These are phyloP conservation scores for Acrocyrtus sp. DNA, from an alignment of 2,888 invertebrate species.

Conservation along the genomic window DNA sequence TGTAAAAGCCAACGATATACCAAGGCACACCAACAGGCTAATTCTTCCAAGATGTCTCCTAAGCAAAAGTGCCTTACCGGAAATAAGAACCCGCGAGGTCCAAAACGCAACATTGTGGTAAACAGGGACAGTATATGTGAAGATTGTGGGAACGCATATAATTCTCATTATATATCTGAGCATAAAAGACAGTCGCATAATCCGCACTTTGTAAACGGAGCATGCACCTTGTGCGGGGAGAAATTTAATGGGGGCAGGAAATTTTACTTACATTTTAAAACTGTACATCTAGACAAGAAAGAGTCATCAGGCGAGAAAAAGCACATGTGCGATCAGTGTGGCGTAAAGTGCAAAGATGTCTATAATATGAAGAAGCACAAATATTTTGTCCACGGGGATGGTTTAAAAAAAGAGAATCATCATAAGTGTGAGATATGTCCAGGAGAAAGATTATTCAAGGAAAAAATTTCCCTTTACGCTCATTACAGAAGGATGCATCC, in stretches of 20 bases:
- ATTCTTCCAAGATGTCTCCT: too few species aligned
- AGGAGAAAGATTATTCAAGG: conserved; percentile 15
- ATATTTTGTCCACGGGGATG: conserved; percentile 25
- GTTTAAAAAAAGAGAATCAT: conserved; percentile 11
- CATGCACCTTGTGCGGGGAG: neutral
- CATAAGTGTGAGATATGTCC: conserved; percentile 14
- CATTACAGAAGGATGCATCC: conserved; percentile 19
- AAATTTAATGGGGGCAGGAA: too few species aligned
- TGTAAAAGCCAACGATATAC: too few species aligned
- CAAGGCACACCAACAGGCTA: too few species aligned
- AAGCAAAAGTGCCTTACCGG: too few species aligned
- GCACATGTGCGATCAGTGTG: conserved; percentile 24
- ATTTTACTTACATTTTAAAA: neutral
- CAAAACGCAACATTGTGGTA: too few species aligned
- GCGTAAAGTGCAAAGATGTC: neutral
- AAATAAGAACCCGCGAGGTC: too few species aligned
- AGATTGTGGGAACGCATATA: conserved; percentile 1
- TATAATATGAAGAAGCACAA: conserved; percentile 14
- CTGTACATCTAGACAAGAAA: neutral
- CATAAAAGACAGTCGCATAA: neutral
- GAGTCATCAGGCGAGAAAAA: neutral
- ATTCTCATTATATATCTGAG: neutral
- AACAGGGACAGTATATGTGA: conserved; percentile 2
- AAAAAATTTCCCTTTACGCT: neutral
- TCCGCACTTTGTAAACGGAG: conserved; percentile 1